A percentile compares a stretch with the other conserved stretches of the same genome.
These are phyloP conservation scores for Macrotis lagotis DNA, from an alignment of 2,113 vertebrate species.

Conservation along the genomic window DNA sequence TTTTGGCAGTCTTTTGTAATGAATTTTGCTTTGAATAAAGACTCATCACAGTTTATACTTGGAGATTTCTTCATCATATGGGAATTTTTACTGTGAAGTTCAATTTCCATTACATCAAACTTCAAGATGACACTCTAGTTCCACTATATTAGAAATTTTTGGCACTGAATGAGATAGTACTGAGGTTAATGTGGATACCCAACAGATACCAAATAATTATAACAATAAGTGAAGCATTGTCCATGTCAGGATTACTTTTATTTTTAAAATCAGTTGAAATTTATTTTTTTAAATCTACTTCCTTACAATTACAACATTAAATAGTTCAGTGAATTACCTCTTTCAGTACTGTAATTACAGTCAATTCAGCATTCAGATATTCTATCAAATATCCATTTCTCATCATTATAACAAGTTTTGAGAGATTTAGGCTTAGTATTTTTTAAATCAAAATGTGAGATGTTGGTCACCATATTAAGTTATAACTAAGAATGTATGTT, in stretches of 20 bases:
- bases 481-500: background rate
- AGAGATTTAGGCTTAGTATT: background rate
- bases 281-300: too few species aligned
- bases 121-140: background rate
- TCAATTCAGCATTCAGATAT: background rate
- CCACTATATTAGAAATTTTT: background rate
- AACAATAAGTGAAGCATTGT: background rate
- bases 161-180: too few species aligned
- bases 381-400: background rate
- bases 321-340: background rate
- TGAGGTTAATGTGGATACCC: too few species aligned
- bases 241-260: background rate
- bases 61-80: background rate
- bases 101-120: background rate
- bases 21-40: background rate
- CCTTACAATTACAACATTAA: background rate
- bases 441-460: background rate
- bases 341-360: background rate
- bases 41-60: background rate
- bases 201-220: background rate
- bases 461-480: background rate
- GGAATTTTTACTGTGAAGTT: background rate
- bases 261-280: too few species aligned
- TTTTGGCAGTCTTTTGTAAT: background rate
- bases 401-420: background rate